These are phyloP conservation scores for Rhopalosiphum padi DNA, from an alignment of 1,140 invertebrate species.

Conservation along the genomic window DNA sequence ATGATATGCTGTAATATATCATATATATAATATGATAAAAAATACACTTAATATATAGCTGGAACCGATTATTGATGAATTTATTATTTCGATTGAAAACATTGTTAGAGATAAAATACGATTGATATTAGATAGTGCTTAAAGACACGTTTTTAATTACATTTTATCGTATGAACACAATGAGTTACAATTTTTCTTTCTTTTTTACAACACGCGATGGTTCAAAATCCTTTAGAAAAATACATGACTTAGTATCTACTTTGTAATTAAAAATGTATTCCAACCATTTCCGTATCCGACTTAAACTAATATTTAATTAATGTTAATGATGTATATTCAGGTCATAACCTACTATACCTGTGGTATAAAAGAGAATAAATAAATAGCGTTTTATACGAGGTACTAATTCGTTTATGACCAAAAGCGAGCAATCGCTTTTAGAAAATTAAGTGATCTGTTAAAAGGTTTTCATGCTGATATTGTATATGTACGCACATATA, in stretches of 20 bases:
- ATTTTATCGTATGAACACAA: background rate
- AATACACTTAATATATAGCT: background rate
- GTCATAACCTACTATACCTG: background rate
- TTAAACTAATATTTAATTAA: background rate
- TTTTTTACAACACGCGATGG: background rate
- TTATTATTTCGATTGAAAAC: background rate
- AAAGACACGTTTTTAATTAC: background rate
- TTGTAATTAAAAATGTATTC: conserved; percentile 5
- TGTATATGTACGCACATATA: background rate
- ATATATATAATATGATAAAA: background rate
- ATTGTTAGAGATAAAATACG: background rate
- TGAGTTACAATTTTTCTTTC: background rate
- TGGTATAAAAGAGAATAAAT: conserved; percentile 5
- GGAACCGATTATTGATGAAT: background rate
- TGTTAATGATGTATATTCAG: background rate
- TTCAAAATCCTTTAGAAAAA: background rate
- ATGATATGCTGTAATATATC: no score
- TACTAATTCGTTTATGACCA: conserved; percentile 7
- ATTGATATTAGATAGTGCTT: background rate
- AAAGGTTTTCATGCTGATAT: background rate
- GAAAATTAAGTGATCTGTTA: conserved; percentile 26
- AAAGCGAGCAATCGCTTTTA: background rate
- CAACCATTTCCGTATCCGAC: background rate
- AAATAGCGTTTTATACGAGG: background rate
- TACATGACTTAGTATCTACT: background rate